phyloP scores from a whole-genome alignment of 2,888 invertebrate genomes.

The Phlogophora meticulosa region DNA sequence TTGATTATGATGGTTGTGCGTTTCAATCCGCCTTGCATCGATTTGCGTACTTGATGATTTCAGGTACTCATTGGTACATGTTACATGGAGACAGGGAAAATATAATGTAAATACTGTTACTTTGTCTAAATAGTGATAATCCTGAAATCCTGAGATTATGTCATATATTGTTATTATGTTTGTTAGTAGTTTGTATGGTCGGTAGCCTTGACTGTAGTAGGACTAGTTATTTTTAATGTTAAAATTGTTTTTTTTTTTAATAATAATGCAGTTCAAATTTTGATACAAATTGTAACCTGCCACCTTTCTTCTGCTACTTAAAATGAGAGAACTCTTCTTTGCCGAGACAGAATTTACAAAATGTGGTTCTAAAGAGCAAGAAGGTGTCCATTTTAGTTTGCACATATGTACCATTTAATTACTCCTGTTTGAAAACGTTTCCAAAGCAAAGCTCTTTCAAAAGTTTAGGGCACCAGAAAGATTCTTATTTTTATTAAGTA shows the following conservation, averaged over 20 bases:
- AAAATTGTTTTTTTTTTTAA: background rate
- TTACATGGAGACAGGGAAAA: constrained; percentile 26
- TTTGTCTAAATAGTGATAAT: constrained; percentile 26
- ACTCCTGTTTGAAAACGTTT: background rate
- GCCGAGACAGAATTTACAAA: no score
- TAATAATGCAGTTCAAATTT: no score
- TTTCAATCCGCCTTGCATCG: constrained; percentile 20
- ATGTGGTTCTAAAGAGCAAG: background rate
- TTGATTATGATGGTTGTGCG: constrained; percentile 16
- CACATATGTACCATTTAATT: no score
- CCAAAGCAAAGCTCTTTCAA: background rate
- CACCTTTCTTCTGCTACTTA: no score
- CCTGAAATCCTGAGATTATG: constrained; percentile 22
- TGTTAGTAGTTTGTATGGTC: constrained; percentile 14
- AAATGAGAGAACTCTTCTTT: no score
- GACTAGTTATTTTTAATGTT: background rate
- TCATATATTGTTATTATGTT: constrained; percentile 21
- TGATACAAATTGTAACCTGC: no score
- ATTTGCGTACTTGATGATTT: constrained; percentile 29
- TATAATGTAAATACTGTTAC: constrained; percentile 15
- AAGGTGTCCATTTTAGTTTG: background rate
- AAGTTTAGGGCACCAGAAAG: background rate
- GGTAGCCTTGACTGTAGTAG: constrained; percentile 1
- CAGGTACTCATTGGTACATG: constrained; percentile 10
- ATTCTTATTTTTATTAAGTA: background rate